Base-by-base conservation (phyloP, 1,140 invertebrate species). In the Propsilocerus akamusi region DNA sequence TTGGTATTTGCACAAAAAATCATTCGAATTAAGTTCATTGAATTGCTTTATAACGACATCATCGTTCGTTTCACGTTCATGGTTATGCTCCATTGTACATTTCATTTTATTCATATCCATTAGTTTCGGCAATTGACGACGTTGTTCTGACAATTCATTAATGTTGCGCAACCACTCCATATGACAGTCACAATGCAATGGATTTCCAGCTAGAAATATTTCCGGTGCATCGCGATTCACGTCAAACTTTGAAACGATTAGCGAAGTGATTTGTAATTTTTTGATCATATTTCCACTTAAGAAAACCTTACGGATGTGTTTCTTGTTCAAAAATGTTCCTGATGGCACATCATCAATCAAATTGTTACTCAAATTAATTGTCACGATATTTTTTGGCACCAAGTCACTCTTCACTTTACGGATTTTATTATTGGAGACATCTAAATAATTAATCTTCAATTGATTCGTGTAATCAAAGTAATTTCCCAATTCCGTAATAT, bases 1-100 rank as follows among this genome's bases (percentile, higher is more conserved):
- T 28, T 88, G 81, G 60, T 94, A 94, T 61, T 86, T 85, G 68
- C 90, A 94, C 26, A 94, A 73, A 65, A 93, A 93, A 60, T 93
- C 85, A 58, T 85, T 81, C 46, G 86, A 77, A 26, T 83, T 78
- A 6, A 83, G 84, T 65, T 89, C 82, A 32, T 89, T 77, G 32
- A 93, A 67, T 5, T 87, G 80, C 3, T 91, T 54, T 92, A 70
- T 64, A 93, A 89, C 70, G 88, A 83, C 53, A 93, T 72, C 57
- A 81, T 77, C 12, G 89, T 89, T 62, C 88, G 86, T 26, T 86
- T 88, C 56, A 84, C 70, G 57, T 81, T 41, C 34, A 41, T 41
- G 34, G 53, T 80, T 78, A 70, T 89, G 86, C 8, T 83, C 76
- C 54, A 91, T 66, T 54, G 80, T 77, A 65, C 87, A 92, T 54